A percentile compares a stretch with the other conserved stretches of the same genome.
Conservation (phyloP, 2,888 invertebrate species). For the Tinea semifulvella region DNA sequence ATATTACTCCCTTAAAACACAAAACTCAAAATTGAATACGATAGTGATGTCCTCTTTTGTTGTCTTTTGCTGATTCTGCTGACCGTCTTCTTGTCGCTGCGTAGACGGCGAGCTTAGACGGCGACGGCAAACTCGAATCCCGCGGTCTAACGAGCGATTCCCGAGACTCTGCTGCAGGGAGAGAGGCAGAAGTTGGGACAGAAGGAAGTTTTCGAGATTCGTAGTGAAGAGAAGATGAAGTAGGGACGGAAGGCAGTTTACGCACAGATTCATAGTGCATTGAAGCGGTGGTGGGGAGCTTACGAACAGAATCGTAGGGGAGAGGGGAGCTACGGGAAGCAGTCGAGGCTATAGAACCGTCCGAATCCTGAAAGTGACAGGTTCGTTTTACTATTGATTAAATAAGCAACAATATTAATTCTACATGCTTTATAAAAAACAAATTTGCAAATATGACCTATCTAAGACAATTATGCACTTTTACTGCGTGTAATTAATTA, state of each 20-base stretch:
- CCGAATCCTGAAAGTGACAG: slow-evolving; percentile 51
- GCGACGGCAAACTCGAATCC: slow-evolving; percentile 67
- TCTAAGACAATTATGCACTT: no score
- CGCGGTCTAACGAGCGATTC: slow-evolving; percentile 54
- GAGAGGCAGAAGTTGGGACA: slow-evolving; percentile 56
- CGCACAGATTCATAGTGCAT: slow-evolving; percentile 54
- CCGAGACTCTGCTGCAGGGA: slow-evolving; percentile 59
- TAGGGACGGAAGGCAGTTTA: slow-evolving; percentile 55
- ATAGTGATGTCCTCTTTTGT: slow-evolving; percentile 71
- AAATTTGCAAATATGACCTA: no score
- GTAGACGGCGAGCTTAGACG: slow-evolving; percentile 70
- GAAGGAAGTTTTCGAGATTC: no score
- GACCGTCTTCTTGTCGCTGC: slow-evolving; percentile 61
- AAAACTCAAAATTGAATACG: slow-evolving; percentile 73
- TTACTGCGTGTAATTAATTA: no score
- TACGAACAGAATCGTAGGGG: slow-evolving; percentile 54
- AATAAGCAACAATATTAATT: no score
- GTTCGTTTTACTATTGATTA: no score
- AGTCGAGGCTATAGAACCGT: slow-evolving; percentile 52
- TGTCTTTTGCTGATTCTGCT: slow-evolving; percentile 69
- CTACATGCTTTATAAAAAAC: no score
- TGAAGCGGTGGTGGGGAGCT: slow-evolving; percentile 49
- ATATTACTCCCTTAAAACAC: no score
- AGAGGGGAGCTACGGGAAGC: slow-evolving; percentile 54
- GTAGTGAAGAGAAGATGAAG: slow-evolving; percentile 57